Conservation (phyloP, 2,113 vertebrate species). For the Daphoenositta chrysoptera region DNA sequence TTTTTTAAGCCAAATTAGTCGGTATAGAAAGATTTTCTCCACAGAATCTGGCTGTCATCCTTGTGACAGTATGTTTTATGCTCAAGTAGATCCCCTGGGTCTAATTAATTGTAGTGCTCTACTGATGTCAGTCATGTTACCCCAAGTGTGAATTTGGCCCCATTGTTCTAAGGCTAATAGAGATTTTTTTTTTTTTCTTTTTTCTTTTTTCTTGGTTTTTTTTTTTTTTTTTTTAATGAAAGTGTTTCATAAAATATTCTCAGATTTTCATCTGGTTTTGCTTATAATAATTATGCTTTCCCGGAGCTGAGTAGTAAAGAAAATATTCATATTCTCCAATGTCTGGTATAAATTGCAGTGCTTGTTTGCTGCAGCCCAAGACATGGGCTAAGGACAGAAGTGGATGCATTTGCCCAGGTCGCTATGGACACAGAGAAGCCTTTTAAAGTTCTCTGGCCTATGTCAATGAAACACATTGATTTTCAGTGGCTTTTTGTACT, state of each 20-base stretch:
- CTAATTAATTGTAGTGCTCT: slow-evolving; percentile 24
- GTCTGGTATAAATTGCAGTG: slow-evolving; percentile 31
- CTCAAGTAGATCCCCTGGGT: slow-evolving; percentile 46
- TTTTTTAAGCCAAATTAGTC: background rate
- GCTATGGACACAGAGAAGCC: background rate
- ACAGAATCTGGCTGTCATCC: slow-evolving; percentile 29
- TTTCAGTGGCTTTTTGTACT: background rate
- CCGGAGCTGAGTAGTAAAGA: slow-evolving; percentile 44
- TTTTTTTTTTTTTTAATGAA: slow-evolving; percentile 3
- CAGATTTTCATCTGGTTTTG: slow-evolving; percentile 58
- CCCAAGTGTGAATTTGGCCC: slow-evolving; percentile 50
- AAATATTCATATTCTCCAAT: slow-evolving; percentile 52
- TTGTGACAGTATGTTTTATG: slow-evolving; percentile 34
- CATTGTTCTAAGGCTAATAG: slow-evolving; percentile 52
- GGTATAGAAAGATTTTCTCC: slow-evolving; percentile 13
- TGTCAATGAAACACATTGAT: background rate
- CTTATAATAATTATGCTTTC: slow-evolving; percentile 57
- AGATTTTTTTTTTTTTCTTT: background rate
- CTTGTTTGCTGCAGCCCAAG: slow-evolving; percentile 18
- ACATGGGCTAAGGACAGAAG: background rate
- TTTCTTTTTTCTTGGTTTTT: background rate
- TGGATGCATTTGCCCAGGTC: background rate
- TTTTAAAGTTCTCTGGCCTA: background rate
- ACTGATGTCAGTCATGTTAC: slow-evolving; percentile 46
- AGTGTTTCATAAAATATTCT: slow-evolving; percentile 62